Evolutionary conservation across 1,140 invertebrate species (phyloP).

Genomic region (Tetragonula clypearis): DNA sequence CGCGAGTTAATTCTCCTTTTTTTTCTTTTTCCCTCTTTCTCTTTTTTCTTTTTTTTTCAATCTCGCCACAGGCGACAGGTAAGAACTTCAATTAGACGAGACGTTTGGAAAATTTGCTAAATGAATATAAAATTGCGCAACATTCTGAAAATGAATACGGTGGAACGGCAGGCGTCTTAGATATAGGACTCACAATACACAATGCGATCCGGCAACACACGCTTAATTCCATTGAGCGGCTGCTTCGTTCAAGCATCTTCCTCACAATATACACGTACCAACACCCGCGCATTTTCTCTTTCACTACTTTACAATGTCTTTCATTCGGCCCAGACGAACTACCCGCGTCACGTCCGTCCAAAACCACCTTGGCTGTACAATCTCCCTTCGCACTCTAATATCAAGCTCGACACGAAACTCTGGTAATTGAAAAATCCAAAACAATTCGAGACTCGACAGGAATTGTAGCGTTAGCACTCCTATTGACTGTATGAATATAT

Average conservation of each 20-base stretch:
- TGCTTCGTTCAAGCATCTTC: not conserved
- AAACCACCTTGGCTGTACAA: not conserved
- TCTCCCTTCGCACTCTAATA: not conserved
- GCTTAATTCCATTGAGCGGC: not conserved
- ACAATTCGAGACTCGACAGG: not conserved
- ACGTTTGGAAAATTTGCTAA: not conserved
- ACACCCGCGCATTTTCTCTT: not conserved
- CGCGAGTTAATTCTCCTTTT: not conserved
- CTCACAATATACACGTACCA: not conserved
- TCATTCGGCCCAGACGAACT: slow-evolving; percentile 1
- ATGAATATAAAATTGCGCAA: not conserved
- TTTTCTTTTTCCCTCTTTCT: no score
- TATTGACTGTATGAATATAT: not conserved
- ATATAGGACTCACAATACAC: not conserved
- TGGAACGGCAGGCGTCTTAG: not conserved
- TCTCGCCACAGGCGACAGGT: not conserved
- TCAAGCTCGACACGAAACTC: not conserved
- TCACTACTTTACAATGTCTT: not conserved
- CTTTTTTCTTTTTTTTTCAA: no score
- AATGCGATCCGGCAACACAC: not conserved
- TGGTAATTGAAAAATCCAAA: not conserved
- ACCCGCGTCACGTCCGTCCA: not conserved
- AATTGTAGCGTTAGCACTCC: not conserved
- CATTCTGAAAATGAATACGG: not conserved
- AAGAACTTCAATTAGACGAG: not conserved